phyloP scores from a whole-genome alignment of 2,113 vertebrate genomes.

The Proteles cristata region DNA sequence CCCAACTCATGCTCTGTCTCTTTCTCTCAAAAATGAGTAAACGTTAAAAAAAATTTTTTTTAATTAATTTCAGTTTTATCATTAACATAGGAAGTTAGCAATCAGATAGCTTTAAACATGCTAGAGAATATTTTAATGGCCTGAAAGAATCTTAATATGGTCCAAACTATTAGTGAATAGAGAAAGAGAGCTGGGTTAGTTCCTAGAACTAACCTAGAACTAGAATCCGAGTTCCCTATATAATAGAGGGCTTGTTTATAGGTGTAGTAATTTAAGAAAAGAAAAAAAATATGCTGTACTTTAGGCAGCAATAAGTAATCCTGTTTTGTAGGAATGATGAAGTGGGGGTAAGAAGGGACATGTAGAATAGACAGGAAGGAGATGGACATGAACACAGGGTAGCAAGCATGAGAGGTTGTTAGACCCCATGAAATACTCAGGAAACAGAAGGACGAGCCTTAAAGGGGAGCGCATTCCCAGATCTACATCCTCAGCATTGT shows the following conservation, averaged over 20 bases:
- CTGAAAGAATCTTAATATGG: not conserved
- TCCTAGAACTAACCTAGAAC: not conserved
- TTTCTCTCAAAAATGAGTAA: too few species aligned
- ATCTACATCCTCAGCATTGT: not conserved
- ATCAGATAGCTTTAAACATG: not conserved
- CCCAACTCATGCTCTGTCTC: too few species aligned
- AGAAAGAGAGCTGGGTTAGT: not conserved
- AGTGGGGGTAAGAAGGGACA: not conserved
- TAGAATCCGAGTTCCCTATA: not conserved
- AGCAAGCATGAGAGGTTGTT: not conserved
- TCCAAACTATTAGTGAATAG: slow-evolving; percentile 1
- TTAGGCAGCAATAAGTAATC: not conserved
- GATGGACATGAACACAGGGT: not conserved
- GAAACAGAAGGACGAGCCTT: not conserved
- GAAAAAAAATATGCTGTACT: not conserved
- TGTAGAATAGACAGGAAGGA: not conserved
- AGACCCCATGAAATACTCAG: not conserved
- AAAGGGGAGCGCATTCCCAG: too few species aligned
- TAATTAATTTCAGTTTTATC: not conserved
- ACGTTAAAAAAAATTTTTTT: too few species aligned
- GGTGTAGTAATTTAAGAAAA: not conserved
- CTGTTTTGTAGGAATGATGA: not conserved
- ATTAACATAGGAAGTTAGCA: slow-evolving; percentile 21
- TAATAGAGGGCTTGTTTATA: slow-evolving; percentile 45
- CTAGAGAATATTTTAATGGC: not conserved